Evolutionary conservation across 2,888 invertebrate species (phyloP), one percentile per base, ranked within the genome.

Genomic region (Carterocephalus palaemon): DNA sequence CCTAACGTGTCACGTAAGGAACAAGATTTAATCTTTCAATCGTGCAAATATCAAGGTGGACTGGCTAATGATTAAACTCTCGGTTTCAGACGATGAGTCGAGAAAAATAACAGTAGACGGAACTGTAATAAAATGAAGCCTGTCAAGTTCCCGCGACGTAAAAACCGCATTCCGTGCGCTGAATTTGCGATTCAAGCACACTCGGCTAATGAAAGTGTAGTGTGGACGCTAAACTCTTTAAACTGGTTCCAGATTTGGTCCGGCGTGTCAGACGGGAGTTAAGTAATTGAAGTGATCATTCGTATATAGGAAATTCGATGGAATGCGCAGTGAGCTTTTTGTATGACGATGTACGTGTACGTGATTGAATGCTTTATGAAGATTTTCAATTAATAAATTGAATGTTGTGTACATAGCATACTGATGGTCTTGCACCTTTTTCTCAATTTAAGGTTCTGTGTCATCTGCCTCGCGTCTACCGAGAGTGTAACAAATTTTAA

Each of bases 191-290:
- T 54, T 60, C 58, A 58, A 55, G 51, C 22, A 48, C 8, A 37
- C 24, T 52, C 56, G 33, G 46, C 51, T 52, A 73, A 68, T 63
- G 74, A 75, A 74, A 77, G 74, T 75, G 64, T 67, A 64, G 74
- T 75, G 64, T 67, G 63, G 53, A 36, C 50, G 46, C 49, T 48
- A 52, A 56, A 53, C 46, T 52, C 46, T 50, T 36, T 34, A 53
- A 56, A 59, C 57, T 46, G 55, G 59, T 56, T 56, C 48, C 43
- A 47, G 46, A 49, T 45, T 46, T 31, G 40, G 55, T 42, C 26
- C 48, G 47, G 37, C 50, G 49, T 47, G n/a, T n/a, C n/a, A n/a
- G n/a, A n/a, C n/a, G n/a, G n/a, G n/a, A n/a, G n/a, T 47, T 45
- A 37, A 41, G 40, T 45, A 43, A 31, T 43, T 36, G 39, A 36